Evolutionary conservation across 2,888 invertebrate species (phyloP).

Genomic region (Drosophila aldrichi): DNA sequence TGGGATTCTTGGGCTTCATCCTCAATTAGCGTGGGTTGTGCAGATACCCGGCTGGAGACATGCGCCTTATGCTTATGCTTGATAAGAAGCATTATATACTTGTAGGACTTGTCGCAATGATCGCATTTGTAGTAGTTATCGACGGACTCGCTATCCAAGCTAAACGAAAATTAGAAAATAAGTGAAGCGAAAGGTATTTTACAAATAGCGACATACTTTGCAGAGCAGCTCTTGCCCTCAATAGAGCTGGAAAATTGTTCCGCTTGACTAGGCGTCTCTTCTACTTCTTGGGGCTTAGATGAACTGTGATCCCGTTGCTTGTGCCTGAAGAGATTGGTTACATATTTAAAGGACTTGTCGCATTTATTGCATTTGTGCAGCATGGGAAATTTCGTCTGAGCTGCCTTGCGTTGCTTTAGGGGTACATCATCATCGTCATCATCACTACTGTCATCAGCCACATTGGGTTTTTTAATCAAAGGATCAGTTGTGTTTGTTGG

Average conservation of each 20-base stretch:
- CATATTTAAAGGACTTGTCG: conserved; percentile 52
- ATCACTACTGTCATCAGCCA: conserved; percentile 10
- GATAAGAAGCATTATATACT: conserved; percentile 60
- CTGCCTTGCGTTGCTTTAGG: conserved; percentile 48
- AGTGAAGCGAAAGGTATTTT: neutral
- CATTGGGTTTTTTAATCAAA: conserved; percentile 39
- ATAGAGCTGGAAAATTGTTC: conserved; percentile 10
- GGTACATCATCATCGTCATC: conserved; percentile 64
- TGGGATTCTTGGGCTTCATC: neutral
- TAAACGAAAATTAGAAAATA: neutral
- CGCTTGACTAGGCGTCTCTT: neutral
- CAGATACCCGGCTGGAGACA: conserved; percentile 39
- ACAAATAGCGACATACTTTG: conserved; percentile 31
- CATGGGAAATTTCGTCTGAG: conserved; percentile 9
- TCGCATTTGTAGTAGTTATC: conserved; percentile 65
- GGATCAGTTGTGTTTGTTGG: conserved; percentile 38
- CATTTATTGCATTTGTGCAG: conserved; percentile 56
- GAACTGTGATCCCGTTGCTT: conserved; percentile 49
- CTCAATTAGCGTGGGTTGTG: conserved; percentile 20
- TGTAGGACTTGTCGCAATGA: conserved; percentile 63
- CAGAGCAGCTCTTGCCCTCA: neutral
- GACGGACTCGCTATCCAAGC: conserved; percentile 31
- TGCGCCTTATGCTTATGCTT: conserved; percentile 58
- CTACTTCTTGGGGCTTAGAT: neutral
- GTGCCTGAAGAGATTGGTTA: conserved; percentile 64